phyloP scores from a whole-genome alignment of 2,113 vertebrate genomes.

The Butorides virescens region DNA sequence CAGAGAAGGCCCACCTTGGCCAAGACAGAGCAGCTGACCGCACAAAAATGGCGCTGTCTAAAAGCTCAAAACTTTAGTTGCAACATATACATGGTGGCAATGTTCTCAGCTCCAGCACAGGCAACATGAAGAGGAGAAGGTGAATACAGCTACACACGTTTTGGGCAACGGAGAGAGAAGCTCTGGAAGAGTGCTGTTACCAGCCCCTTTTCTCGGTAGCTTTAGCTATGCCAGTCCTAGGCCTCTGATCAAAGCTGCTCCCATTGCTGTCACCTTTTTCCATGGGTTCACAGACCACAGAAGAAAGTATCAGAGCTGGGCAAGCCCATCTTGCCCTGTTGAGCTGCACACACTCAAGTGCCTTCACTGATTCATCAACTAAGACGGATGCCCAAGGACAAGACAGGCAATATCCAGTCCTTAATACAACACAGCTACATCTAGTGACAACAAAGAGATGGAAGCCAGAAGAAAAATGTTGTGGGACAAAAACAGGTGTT shows the following conservation, averaged over 20 bases:
- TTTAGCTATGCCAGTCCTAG: background rate
- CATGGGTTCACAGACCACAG: background rate
- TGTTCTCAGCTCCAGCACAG: background rate
- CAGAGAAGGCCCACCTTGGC: background rate
- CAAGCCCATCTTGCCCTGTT: background rate
- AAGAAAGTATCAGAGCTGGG: background rate
- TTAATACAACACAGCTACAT: background rate
- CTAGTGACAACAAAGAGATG: background rate
- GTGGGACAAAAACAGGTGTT: background rate
- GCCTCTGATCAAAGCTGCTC: background rate
- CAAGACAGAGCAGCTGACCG: background rate
- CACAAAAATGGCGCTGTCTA: background rate
- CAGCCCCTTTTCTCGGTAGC: conserved; percentile 7
- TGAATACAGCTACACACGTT: background rate
- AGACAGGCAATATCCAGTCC: background rate
- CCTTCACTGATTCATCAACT: background rate
- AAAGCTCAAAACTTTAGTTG: background rate
- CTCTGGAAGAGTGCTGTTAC: background rate
- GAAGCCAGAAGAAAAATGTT: conserved; percentile 10
- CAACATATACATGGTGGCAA: background rate
- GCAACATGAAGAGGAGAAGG: background rate
- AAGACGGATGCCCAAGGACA: background rate
- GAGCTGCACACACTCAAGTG: background rate
- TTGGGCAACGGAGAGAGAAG: background rate
- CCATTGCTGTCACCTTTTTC: background rate